Evolutionary conservation across 1,140 invertebrate genomes (phyloP), one percentile per base, ranked within the genome.

Genomic region (Heterodera schachtii): DNA sequence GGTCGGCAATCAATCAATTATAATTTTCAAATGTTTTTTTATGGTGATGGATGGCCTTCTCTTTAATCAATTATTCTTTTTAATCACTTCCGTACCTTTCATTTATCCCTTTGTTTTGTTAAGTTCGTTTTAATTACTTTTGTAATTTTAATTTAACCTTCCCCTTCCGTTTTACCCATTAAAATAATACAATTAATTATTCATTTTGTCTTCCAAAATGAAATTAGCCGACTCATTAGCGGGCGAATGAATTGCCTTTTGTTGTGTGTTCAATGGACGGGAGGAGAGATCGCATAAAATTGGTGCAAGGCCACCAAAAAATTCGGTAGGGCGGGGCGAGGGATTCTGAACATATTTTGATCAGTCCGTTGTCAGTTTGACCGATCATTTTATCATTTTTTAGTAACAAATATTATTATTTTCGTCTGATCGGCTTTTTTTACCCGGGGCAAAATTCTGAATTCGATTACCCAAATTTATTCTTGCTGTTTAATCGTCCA

Each of bases 201-300:
- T 31, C 9, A 52, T 52, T 19, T 64, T 64, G 5, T 19, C 57
- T 64, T 64, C 11, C 57, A 64, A 64, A 64, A 31, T 31, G 57
- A 64, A 64, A 64, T 64, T 2, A 52, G 49, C 49, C 49, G 49
- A 52, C 49, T 52, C 49, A 52, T 52, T 52, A 11, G 11, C 49
- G 49, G 11, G 11, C 49, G 4, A 64, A 64, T 64, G 57, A 64
- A 64, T 64, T 64, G 57, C 57, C 57, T 64, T 64, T 64, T 64
- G 57, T 64, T 64, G 57, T 64, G 57, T 64, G 57, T 64, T 64
- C 57, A 64, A 64, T 64, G 11, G 52, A 52, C 52, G 52, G 52
- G 52, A 31, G 31, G 49, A 64, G 57, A 64, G 57, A 64, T 64
- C 16, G 57, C 57, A 64, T 64, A 16, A 64, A 64, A 64, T 64